These are phyloP conservation scores for Albula glossodonta DNA, from an alignment of 2,113 vertebrate genomes.

Conservation along the genomic window DNA sequence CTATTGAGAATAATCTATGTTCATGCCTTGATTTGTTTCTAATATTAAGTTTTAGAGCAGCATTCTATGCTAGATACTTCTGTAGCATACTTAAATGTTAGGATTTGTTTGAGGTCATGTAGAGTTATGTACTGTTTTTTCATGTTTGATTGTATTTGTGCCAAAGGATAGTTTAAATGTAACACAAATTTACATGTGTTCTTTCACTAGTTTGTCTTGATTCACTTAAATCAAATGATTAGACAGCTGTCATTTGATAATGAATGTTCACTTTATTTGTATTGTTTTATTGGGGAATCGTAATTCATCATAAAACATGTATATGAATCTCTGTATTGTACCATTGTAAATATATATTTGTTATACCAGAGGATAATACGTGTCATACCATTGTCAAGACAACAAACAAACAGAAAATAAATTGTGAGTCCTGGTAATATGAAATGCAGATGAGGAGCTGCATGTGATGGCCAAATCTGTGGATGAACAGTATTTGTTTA, in stretches of 20 bases:
- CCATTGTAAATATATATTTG: slow-evolving; percentile 32
- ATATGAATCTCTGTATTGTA: slow-evolving; percentile 51
- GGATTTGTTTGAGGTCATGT: neutral
- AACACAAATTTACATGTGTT: slow-evolving; percentile 54
- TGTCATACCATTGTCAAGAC: slow-evolving; percentile 25
- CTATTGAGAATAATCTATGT: neutral
- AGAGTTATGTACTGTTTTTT: neutral
- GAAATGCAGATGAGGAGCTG: neutral
- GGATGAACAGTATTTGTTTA: slow-evolving; percentile 10
- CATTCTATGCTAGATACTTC: neutral
- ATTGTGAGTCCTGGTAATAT: neutral
- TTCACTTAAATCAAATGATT: slow-evolving; percentile 67
- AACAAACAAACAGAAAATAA: neutral
- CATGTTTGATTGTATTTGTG: slow-evolving; percentile 54
- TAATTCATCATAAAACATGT: slow-evolving; percentile 72
- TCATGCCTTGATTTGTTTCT: neutral
- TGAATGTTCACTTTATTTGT: slow-evolving; percentile 82
- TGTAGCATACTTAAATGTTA: neutral
- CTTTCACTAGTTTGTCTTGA: slow-evolving; percentile 39
- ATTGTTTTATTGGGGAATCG: slow-evolving; percentile 83
- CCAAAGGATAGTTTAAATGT: slow-evolving; percentile 87
- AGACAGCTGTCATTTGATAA: slow-evolving; percentile 67
- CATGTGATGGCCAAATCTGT: slow-evolving; percentile 16
- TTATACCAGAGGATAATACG: slow-evolving; percentile 24
- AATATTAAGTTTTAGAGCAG: slow-evolving; percentile 1